Conservation (phyloP, 2,888 invertebrate genomes). For the Abrostola tripartita region DNA sequence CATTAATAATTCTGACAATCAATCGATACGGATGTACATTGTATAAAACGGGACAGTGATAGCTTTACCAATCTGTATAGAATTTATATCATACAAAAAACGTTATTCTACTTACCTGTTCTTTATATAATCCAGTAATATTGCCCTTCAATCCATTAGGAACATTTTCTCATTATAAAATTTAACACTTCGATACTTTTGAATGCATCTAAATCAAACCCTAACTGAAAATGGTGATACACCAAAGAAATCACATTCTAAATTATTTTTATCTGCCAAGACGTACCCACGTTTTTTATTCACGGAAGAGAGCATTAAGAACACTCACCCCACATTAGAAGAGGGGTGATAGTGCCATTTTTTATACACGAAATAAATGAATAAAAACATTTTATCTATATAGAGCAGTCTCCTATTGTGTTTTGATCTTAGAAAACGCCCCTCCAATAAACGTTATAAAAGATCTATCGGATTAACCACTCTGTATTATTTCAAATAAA, state of each 20-base stretch:
- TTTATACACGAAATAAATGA: conserved; percentile 58
- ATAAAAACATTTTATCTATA: conserved; percentile 78
- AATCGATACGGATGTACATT: no score
- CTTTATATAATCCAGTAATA: neutral
- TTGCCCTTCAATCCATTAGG: neutral
- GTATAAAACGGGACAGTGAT: no score
- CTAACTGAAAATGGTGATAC: conserved; percentile 36
- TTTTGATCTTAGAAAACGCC: conserved; percentile 53
- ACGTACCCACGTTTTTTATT: conserved; percentile 82
- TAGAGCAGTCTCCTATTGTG: conserved; percentile 65
- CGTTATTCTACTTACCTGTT: neutral
- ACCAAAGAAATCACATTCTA: conserved; percentile 25
- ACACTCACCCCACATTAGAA: conserved; percentile 62
- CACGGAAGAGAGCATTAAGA: conserved; percentile 60
- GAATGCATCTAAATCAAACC: conserved; percentile 61
- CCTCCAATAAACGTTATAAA: conserved; percentile 52
- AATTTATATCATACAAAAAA: no score
- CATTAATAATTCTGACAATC: no score
- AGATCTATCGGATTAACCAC: conserved; percentile 30
- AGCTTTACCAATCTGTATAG: no score
- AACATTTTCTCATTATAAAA: conserved; percentile 13
- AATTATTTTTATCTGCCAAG: conserved; percentile 43
- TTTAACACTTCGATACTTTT: conserved; percentile 41
- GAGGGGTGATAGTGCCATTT: conserved; percentile 76
- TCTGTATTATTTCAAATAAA: conserved; percentile 19